These are phyloP conservation scores for Pantala flavescens DNA, from an alignment of 1,140 invertebrate species.

Conservation along the genomic window DNA sequence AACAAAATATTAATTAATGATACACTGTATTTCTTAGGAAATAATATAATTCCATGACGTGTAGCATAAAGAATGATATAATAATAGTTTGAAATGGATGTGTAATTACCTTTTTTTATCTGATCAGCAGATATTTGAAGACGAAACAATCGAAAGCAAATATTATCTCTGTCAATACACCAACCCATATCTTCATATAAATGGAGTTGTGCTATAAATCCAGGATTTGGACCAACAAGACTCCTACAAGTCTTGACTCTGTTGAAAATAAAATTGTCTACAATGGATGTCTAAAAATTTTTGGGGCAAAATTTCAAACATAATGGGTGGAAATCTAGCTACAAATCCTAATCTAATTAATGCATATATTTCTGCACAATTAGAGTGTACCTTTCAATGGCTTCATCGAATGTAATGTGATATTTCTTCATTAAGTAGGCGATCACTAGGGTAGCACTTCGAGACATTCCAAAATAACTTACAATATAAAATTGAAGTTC, in stretches of 20 bases:
- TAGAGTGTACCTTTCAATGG: constrained; percentile 43
- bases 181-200: constrained; percentile 67
- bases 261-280: constrained; percentile 24
- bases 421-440: constrained; percentile 78
- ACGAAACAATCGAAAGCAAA: constrained; percentile 65
- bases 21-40: too few relatives aligned
- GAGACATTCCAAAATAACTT: constrained; percentile 73
- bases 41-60: too few relatives aligned
- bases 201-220: constrained; percentile 64
- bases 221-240: constrained; percentile 57
- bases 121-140: constrained; percentile 67
- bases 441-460: constrained; percentile 71
- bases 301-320: background rate
- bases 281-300: background rate
- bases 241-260: constrained; percentile 51
- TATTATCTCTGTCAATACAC: constrained; percentile 52
- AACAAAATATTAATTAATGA: too few relatives aligned
- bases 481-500: constrained; percentile 21
- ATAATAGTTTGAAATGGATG: too few relatives aligned
- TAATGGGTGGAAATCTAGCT: background rate
- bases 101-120: constrained; percentile 51
- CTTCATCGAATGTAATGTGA: constrained; percentile 54
- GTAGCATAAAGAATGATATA: too few relatives aligned
- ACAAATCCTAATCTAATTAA: background rate
- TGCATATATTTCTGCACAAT: background rate